Percentiles rank a stretch among this genome's conserved stretches.
phyloP scores from a whole-genome alignment of 2,113 vertebrate genomes.

The Pavo muticus region DNA sequence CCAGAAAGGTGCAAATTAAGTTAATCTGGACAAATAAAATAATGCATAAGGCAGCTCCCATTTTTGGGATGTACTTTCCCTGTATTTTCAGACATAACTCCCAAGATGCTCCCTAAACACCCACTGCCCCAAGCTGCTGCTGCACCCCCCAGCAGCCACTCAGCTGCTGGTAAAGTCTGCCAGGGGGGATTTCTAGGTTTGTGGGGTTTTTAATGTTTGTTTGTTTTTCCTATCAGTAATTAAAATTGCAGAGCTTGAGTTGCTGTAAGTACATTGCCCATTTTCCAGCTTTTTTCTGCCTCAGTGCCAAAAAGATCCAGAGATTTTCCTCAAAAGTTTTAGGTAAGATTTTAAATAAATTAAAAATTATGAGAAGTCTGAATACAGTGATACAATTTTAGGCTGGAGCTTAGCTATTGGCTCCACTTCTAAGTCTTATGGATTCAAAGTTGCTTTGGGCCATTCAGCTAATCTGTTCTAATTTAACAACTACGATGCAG shows the following conservation, averaged over 20 bases:
- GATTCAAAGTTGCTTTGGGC: background rate
- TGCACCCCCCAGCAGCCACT: fast-evolving
- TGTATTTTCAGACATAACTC: background rate
- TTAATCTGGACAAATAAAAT: background rate
- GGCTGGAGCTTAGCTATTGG: background rate
- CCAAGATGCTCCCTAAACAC: background rate
- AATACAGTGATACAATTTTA: background rate
- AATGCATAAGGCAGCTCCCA: background rate
- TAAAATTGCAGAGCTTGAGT: background rate
- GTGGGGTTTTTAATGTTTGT: background rate
- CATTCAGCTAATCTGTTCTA: background rate
- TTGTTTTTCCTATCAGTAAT: background rate
- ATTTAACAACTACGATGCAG: background rate
- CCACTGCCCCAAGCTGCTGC: background rate
- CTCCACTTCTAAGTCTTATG: background rate
- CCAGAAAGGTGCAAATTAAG: background rate
- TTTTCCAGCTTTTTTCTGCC: background rate
- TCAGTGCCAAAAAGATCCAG: background rate
- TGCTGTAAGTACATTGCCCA: background rate
- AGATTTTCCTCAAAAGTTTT: background rate
- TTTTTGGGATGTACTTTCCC: background rate
- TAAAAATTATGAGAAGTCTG: background rate
- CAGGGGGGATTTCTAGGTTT: background rate
- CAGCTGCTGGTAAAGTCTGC: background rate
- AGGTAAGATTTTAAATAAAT: background rate